phyloP scores from a whole-genome alignment of 2,113 vertebrate genomes.

The Oncorhynchus masou region DNA sequence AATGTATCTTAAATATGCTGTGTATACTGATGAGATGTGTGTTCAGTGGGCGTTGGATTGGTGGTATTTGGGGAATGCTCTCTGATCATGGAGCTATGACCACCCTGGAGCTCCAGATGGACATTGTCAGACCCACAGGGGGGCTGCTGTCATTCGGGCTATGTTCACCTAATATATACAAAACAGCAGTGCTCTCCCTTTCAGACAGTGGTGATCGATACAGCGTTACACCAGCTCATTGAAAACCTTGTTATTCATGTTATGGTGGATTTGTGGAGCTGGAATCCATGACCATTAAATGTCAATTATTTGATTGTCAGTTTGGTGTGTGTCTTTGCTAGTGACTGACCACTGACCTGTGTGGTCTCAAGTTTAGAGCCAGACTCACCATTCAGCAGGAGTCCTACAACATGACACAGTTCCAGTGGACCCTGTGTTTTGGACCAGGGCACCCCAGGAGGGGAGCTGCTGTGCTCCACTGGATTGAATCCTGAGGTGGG shows the following conservation, averaged over 20 bases:
- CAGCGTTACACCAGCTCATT: conserved; percentile 12
- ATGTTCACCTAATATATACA: conserved; percentile 42
- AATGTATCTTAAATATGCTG: background rate
- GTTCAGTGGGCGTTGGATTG: conserved; percentile 11
- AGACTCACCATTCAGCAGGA: background rate
- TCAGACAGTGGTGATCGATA: conserved; percentile 15
- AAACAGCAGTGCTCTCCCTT: conserved; percentile 42
- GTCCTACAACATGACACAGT: conserved; percentile 11
- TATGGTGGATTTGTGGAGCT: conserved; percentile 33
- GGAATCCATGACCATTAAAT: conserved; percentile 21
- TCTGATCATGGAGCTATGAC: conserved; percentile 46
- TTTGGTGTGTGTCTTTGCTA: conserved; percentile 44
- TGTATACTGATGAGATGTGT: conserved; percentile 10
- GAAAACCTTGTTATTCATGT: conserved; percentile 36
- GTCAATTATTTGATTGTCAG: too few species aligned
- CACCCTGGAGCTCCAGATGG: conserved; percentile 58
- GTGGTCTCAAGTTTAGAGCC: conserved; percentile 27
- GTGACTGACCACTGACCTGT: conserved; percentile 17
- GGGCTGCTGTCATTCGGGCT: conserved; percentile 20
- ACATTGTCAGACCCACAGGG: conserved; percentile 47
- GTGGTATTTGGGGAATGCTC: conserved; percentile 29
- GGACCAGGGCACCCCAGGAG: background rate
- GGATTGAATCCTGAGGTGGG: background rate
- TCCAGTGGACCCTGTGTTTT: background rate
- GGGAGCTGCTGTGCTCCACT: conserved; percentile 21